Evolutionary conservation across 2,888 invertebrate genomes (phyloP), one percentile per base, ranked within the genome.

Genomic region (Noctua pronuba): DNA sequence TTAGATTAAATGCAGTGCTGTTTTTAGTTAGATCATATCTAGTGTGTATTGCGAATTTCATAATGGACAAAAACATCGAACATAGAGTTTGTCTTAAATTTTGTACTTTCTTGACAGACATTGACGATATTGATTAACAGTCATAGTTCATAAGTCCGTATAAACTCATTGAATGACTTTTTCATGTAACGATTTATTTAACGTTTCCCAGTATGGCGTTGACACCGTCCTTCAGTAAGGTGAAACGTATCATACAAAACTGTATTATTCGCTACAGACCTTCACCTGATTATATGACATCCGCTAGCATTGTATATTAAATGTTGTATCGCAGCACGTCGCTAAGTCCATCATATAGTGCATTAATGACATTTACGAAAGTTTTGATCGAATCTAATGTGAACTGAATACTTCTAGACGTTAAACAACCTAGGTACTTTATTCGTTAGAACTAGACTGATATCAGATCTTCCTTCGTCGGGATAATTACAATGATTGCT

Each of bases 221-320:
- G 64, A 65, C 75, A 66, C 21, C 60, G 75, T 38, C 74, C 77
- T 82, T 77, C 60, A 74, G 16, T 46, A 68, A 69, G 8, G 35
- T 46, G 41, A 52, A 44, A 67, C 38, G 44, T 78, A 73, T 75
- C 21, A 85, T 35, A 38, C 35, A 52, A 60, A 81, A 60, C 41
- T 35, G 31, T 52, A 72, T 18, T 8, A 66, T n/a, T 35, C 24
- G 11, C 31, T 2, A 16, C 3, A 69, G 68, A 44, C 86, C 82
- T 79, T 87, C 60, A 82, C 28, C n/a, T n/a, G 69, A 49, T 87
- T 75, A 64, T 73, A n/a, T 79, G 72, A 64, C 66, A 72, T 82
- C 74, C 70, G 75, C 46, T 55, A 16, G 28, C 41, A 71, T 73
- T 79, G 64, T 60, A 66, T 55, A 69, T 49, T 38, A 49, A 71